These are phyloP conservation scores for Megamerina dolium DNA, from an alignment of 2,888 invertebrate species.

Conservation along the genomic window DNA sequence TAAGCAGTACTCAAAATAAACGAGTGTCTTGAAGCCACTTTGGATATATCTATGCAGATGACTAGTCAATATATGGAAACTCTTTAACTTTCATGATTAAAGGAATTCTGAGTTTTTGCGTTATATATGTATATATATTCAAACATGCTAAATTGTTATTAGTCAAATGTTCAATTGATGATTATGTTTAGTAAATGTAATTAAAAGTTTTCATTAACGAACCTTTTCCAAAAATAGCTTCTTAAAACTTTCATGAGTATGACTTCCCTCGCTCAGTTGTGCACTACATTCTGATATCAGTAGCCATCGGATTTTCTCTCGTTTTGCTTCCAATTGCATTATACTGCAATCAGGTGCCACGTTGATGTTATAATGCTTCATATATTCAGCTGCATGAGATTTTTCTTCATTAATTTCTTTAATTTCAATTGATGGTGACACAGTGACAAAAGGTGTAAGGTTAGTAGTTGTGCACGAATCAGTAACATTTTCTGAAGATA, in stretches of 20 bases:
- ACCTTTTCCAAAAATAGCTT: slow-evolving; percentile 47
- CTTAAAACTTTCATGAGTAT: slow-evolving; percentile 47
- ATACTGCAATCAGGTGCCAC: slow-evolving; percentile 48
- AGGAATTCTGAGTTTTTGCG: no score
- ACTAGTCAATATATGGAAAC: no score
- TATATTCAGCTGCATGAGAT: slow-evolving; percentile 32
- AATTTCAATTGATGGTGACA: slow-evolving; percentile 28
- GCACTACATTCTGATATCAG: slow-evolving; percentile 50
- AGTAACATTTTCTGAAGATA: background rate
- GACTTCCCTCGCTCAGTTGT: slow-evolving; percentile 47
- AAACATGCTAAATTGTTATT: no score
- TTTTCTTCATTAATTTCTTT: slow-evolving; percentile 38
- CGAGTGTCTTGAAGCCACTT: no score
- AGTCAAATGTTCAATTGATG: no score
- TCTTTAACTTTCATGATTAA: no score
- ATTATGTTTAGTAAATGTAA: background rate
- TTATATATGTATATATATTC: no score
- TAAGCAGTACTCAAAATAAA: no score
- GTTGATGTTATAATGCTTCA: slow-evolving; percentile 45
- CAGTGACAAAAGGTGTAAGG: slow-evolving; percentile 5
- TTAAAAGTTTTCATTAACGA: slow-evolving; percentile 21
- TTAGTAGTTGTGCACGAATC: background rate
- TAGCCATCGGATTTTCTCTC: slow-evolving; percentile 49
- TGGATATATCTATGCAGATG: no score
- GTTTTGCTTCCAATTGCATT: slow-evolving; percentile 49